Conservation (phyloP, 2,113 vertebrate genomes). For the Gallinago jamesoni region DNA sequence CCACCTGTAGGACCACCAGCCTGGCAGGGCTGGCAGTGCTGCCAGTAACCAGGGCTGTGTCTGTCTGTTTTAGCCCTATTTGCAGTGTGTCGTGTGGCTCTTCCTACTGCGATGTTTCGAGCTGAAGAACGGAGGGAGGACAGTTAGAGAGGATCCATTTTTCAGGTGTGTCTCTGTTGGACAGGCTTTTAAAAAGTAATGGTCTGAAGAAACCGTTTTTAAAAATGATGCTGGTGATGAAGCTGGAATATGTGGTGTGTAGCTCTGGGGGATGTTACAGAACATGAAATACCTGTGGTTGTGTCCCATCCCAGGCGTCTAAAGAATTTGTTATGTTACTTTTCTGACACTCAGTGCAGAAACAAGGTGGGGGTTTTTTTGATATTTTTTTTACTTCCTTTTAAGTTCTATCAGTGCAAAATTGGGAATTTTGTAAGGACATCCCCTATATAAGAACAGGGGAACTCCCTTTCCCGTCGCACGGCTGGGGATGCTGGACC, state of each 20-base stretch:
- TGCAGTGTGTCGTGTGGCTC: conserved; percentile 89
- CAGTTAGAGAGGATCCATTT: conserved; percentile 83
- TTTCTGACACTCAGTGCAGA: neutral
- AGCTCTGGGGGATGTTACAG: neutral
- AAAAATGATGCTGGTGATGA: neutral
- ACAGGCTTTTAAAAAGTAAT: neutral
- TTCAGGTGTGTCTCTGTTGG: conserved; percentile 81
- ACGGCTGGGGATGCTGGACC: fast-evolving
- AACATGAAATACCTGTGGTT: neutral
- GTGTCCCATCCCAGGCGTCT: neutral
- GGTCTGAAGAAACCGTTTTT: neutral
- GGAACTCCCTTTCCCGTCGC: neutral
- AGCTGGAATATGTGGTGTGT: neutral
- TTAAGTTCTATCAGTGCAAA: neutral
- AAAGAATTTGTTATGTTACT: neutral
- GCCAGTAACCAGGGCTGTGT: neutral
- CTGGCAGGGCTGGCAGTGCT: neutral
- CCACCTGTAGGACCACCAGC: neutral
- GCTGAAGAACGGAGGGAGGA: conserved; percentile 85
- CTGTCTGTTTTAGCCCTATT: conserved; percentile 82
- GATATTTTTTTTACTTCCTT: neutral
- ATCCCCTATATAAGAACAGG: fast-evolving
- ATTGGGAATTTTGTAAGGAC: neutral
- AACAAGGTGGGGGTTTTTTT: neutral
- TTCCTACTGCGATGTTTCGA: conserved; percentile 87